Percentiles rank a stretch among this genome's conserved stretches.
Evolutionary conservation across 37 sponge, comb jelly and placozoan species (phyloP).

Genomic region (Geodia barretti): DNA sequence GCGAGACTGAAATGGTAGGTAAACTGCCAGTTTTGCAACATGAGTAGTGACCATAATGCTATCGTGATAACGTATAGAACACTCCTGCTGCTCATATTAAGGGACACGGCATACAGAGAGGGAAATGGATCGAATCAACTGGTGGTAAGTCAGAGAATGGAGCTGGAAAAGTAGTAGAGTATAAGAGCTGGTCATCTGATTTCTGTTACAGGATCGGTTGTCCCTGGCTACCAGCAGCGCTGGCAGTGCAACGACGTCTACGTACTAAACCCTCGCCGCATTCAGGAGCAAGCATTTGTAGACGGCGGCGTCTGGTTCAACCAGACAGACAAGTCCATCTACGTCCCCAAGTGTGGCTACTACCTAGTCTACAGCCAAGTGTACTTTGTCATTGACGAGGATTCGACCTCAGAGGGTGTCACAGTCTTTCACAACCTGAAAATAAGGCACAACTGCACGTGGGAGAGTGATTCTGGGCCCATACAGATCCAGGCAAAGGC

Average conservation of each 20-base stretch:
- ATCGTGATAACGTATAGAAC: conserved; percentile 5
- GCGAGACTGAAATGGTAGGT: neutral
- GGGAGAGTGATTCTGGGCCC: neutral
- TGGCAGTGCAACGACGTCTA: conserved; percentile 29
- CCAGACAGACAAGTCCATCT: conserved; percentile 37
- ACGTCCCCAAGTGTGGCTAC: conserved; percentile 54
- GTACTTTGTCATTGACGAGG: conserved; percentile 2
- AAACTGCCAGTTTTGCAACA: neutral
- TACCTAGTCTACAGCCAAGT: conserved; percentile 47
- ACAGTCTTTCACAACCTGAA: conserved; percentile 23
- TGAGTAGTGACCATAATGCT: neutral
- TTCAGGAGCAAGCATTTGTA: conserved; percentile 24
- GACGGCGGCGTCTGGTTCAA: conserved; percentile 61
- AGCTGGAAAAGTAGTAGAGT: neutral
- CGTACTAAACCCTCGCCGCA: neutral
- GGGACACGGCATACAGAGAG: conserved; percentile 15
- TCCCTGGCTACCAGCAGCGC: conserved; percentile 35
- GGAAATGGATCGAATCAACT: neutral
- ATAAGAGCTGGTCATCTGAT: neutral
- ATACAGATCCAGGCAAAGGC: neutral
- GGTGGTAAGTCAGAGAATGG: neutral
- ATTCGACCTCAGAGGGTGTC: neutral
- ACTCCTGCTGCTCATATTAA: conserved; percentile 60
- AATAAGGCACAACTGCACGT: conserved; percentile 16
- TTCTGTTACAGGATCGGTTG: neutral